Base-by-base conservation (phyloP, 2,888 invertebrate genomes). In the Caenorhabditis afra region DNA sequence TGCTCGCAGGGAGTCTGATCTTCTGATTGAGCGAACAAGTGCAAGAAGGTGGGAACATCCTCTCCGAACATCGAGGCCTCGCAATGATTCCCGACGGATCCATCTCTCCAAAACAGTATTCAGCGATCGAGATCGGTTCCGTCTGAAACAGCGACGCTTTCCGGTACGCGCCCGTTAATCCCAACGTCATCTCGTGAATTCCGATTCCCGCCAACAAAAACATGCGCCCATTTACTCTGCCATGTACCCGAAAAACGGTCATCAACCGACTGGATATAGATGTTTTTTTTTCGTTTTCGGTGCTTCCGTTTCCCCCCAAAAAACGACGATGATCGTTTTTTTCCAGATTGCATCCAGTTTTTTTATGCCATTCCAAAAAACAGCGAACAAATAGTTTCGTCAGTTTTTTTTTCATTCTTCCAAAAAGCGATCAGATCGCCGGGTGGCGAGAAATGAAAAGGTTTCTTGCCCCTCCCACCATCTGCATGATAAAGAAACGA, bases 181-280 rank as follows among this genome's bases (percentile, higher is more conserved):
- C 55, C 45, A 18, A 37, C 49, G 45, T 35, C 44, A 35, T 47
- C 41, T 52, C 52, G 47, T 64, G 58, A 71, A 71, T 58, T 57
- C 62, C 62, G 22, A 55, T 41, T 55, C 49, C 22, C 23, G 45
- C 22, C n/a, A 52, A 12, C 52, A 70, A 53, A 71, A 73, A 73
- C 64, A 73, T 73, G 73, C 64, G 64, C 64, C 73, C 73, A 73
- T 73, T 73, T 73, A 64, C 55, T 14, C 23, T 10, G 22, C 35
- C 64, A 64, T 71, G 70, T 71, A 64, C 57, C 55, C 52, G 39
- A 71, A 71, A 62, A 62, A 57, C 62, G 62, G 49, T 49, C 62
- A 71, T 29, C 58, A 64, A 73, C 73, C 64, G 58, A 73, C 73
- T 73, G 58, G 73, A 73, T 73, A 57, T 57, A 47, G 20, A 20